Percentiles rank a stretch among this genome's conserved stretches.
Evolutionary conservation across 2,797 vertebrate genomes (phyloP).

Genomic region (Cephalopachus bancanus): DNA sequence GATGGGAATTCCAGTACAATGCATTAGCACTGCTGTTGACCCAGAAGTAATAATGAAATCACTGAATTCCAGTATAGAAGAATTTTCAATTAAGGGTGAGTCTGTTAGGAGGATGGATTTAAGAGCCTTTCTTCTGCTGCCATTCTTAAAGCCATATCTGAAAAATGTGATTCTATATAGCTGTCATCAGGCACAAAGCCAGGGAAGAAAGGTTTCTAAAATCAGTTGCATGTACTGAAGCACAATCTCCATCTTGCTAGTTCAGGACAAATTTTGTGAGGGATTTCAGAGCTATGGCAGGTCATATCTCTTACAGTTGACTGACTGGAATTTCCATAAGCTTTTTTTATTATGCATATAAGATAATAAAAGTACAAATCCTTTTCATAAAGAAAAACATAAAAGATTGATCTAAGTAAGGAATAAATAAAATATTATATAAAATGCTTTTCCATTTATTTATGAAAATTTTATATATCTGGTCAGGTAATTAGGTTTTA

Average conservation of each 20-base stretch:
- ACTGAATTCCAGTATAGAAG: constrained; percentile 39
- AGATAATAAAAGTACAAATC: neutral
- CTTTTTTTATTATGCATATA: neutral
- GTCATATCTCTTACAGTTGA: neutral
- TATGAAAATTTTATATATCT: neutral
- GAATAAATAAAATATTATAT: neutral
- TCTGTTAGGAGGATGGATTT: constrained; percentile 32
- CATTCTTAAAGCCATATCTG: constrained; percentile 59
- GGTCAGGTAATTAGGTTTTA: neutral
- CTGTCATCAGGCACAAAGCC: constrained; percentile 55
- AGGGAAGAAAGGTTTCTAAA: constrained; percentile 32
- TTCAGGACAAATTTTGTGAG: constrained; percentile 49
- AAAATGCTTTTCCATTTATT: neutral
- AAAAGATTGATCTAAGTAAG: neutral
- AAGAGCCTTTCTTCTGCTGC: constrained; percentile 41
- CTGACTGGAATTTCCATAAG: neutral
- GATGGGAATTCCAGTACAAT: neutral
- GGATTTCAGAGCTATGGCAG: constrained; percentile 17
- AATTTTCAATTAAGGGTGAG: constrained; percentile 38
- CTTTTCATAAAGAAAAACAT: neutral
- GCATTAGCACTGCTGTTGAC: neutral
- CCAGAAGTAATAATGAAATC: neutral
- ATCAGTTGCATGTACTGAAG: constrained; percentile 44
- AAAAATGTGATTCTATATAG: constrained; percentile 64
- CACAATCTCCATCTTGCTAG: constrained; percentile 28